Evolutionary conservation across 2,888 invertebrate genomes (phyloP).

Genomic region (Diaprepes abbreviatus): DNA sequence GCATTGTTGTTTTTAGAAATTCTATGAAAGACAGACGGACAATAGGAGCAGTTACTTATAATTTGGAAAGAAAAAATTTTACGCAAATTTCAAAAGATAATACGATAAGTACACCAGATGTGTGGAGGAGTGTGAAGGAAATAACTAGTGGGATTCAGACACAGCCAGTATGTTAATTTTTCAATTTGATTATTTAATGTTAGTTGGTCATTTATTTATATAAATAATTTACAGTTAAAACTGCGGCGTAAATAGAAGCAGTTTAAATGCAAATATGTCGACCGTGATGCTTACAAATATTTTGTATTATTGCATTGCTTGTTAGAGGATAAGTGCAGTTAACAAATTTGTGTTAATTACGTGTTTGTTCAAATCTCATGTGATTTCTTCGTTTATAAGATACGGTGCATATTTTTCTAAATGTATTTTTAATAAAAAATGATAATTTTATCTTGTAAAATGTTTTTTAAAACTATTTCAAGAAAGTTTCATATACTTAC

Average conservation of each 20-base stretch:
- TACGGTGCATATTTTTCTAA: too few relatives aligned
- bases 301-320: too few relatives aligned
- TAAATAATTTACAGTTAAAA: constrained; percentile 15
- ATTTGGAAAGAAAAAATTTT: constrained; percentile 76
- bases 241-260: neutral
- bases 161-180: constrained; percentile 51
- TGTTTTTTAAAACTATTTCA: too few relatives aligned
- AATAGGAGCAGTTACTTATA: constrained; percentile 78
- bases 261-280: neutral
- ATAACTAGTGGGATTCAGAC: constrained; percentile 74
- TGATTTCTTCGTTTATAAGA: too few relatives aligned
- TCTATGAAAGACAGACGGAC: constrained; percentile 74
- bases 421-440: too few relatives aligned
- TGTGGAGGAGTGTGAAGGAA: constrained; percentile 78
- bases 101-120: constrained; percentile 76
- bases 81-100: constrained; percentile 74
- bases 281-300: too few relatives aligned
- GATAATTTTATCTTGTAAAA: too few relatives aligned
- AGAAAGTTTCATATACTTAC: too few relatives aligned
- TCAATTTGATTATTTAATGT: constrained; percentile 16
- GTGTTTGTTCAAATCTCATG: too few relatives aligned
- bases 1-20: constrained; percentile 45
- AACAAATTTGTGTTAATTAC: too few relatives aligned
- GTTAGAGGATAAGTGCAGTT: too few relatives aligned
- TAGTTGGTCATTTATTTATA: constrained; percentile 17